Evolutionary conservation across 2,888 invertebrate species (phyloP).

Genomic region (Boloria selene): DNA sequence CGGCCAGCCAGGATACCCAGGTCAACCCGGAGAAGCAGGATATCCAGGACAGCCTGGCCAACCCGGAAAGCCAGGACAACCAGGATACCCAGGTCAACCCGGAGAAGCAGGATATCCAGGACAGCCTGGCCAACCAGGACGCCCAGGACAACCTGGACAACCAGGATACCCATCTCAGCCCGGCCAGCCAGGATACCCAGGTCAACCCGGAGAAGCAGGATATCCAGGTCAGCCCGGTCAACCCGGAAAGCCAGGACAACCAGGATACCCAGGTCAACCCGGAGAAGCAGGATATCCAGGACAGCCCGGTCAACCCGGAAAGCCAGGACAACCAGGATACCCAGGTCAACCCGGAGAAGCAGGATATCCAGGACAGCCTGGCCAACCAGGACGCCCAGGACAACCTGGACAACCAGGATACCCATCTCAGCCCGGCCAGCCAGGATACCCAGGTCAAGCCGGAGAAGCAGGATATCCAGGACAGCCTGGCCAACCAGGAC

Average conservation of each 20-base stretch:
- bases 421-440: conserved; percentile 40
- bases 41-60: conserved; percentile 62
- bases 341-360: conserved; percentile 49
- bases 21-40: conserved; percentile 59
- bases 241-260: conserved; percentile 67
- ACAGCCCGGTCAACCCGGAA: conserved; percentile 43
- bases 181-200: conserved; percentile 70
- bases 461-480: conserved; percentile 42
- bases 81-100: conserved; percentile 39
- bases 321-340: conserved; percentile 46
- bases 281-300: conserved; percentile 44
- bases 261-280: conserved; percentile 42
- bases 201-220: conserved; percentile 40
- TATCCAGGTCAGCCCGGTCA: conserved; percentile 52
- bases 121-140: conserved; percentile 49
- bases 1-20: conserved; percentile 47
- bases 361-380: conserved; percentile 64
- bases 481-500: conserved; percentile 39
- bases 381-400: conserved; percentile 46
- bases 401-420: conserved; percentile 24
- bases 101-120: conserved; percentile 49
- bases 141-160: conserved; percentile 41
- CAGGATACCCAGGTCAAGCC: conserved; percentile 43
- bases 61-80: conserved; percentile 58
- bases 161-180: conserved; percentile 48